Conservation (phyloP, 2,888 invertebrate species). For the Exocentrus adspersus region DNA sequence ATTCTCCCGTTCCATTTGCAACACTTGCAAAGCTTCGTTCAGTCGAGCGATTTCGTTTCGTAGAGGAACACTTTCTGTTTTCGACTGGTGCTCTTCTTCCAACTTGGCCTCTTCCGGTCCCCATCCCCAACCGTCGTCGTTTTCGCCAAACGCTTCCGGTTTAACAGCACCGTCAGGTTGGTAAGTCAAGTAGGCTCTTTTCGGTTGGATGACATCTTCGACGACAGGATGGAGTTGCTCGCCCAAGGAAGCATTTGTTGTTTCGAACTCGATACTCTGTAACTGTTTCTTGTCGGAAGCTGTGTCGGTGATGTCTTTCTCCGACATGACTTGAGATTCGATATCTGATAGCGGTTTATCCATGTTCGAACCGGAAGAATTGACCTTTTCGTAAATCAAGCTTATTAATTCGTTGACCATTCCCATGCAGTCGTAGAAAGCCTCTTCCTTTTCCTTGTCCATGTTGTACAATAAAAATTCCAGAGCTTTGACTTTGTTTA, state of each 20-base stretch:
- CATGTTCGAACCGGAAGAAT: slow-evolving; percentile 1
- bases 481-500: slow-evolving; percentile 59
- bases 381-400: slow-evolving; percentile 50
- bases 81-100: slow-evolving; percentile 63
- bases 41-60: slow-evolving; percentile 65
- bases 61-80: slow-evolving; percentile 49
- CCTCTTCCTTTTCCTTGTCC: slow-evolving; percentile 61
- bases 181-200: slow-evolving; percentile 57
- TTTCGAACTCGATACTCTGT: slow-evolving; percentile 46
- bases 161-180: slow-evolving; percentile 45
- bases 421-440: slow-evolving; percentile 57
- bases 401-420: slow-evolving; percentile 58
- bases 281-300: slow-evolving; percentile 31
- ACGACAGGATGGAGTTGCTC: slow-evolving; percentile 37
- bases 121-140: slow-evolving; percentile 73
- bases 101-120: slow-evolving; percentile 66
- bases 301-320: slow-evolving; percentile 31
- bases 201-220: slow-evolving; percentile 45
- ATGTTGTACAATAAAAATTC: slow-evolving; percentile 61
- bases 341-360: slow-evolving; percentile 26
- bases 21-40: slow-evolving; percentile 68
- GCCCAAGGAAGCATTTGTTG: slow-evolving; percentile 33
- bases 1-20: slow-evolving; percentile 69
- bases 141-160: slow-evolving; percentile 54
- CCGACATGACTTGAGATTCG: slow-evolving; percentile 46